Evolutionary conservation across 2,797 vertebrate genomes (phyloP).

Genomic region (Darevskia nairensis): DNA sequence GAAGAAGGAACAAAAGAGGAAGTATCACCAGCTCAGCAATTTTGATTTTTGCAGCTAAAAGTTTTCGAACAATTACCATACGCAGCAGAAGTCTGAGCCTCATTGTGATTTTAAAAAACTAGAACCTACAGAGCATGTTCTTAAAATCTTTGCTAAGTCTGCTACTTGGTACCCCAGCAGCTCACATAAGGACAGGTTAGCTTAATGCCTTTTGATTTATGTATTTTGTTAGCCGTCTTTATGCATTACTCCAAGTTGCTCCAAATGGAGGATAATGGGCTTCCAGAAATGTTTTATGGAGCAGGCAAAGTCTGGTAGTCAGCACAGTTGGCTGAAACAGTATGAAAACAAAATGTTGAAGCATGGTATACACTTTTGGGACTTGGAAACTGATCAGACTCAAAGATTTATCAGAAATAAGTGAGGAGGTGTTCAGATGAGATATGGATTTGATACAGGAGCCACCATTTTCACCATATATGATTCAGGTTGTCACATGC

Average conservation of each 20-base stretch:
- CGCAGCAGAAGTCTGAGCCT: neutral
- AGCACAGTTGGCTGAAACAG: neutral
- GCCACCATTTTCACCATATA: neutral
- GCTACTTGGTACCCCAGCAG: neutral
- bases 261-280: neutral
- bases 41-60: neutral
- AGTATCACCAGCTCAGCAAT: neutral
- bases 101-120: neutral
- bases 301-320: neutral
- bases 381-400: neutral
- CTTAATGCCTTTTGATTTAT: neutral
- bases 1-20: neutral
- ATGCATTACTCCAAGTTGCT: neutral
- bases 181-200: neutral
- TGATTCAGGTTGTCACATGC: neutral
- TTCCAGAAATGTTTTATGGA: neutral
- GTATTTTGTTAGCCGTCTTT: constrained; percentile 1
- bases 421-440: too few species aligned
- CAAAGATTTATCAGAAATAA: neutral
- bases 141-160: neutral
- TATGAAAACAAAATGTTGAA: neutral
- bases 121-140: neutral
- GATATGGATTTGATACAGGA: neutral
- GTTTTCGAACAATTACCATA: neutral
- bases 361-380: neutral